Percentiles rank a stretch among this genome's conserved stretches.
These are phyloP conservation scores for Anoura caudifer DNA, from an alignment of 2,113 vertebrate genomes.

Conservation along the genomic window DNA sequence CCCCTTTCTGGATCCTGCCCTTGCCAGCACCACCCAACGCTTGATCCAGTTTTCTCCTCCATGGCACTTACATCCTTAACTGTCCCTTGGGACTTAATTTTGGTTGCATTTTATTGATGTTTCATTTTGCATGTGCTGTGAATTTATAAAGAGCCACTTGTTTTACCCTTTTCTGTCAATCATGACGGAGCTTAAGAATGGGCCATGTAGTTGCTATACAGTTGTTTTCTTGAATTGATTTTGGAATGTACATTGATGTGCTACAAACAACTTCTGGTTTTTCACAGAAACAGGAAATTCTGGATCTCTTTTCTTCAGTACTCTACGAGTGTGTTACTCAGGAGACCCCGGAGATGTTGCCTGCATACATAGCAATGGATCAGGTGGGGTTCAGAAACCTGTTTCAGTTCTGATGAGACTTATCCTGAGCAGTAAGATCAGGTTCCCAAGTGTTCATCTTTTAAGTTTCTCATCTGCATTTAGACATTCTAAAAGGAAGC, in stretches of 20 bases:
- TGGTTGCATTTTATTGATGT: neutral
- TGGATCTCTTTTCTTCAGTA: constrained; percentile 93
- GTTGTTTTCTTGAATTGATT: constrained; percentile 27
- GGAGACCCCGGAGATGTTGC: constrained; percentile 97
- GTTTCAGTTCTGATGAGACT: neutral
- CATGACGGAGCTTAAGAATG: neutral
- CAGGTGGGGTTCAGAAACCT: constrained; percentile 85
- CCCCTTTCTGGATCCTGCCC: neutral
- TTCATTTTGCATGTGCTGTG: neutral
- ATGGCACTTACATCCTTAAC: neutral
- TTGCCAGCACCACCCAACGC: neutral
- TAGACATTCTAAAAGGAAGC: neutral
- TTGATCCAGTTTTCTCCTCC: neutral
- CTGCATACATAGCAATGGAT: constrained; percentile 95
- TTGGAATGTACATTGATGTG: neutral
- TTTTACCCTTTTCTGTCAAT: neutral
- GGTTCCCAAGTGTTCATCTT: neutral
- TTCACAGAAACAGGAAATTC: constrained; percentile 90
- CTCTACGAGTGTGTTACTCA: constrained; percentile 97
- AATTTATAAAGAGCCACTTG: neutral
- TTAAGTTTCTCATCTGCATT: constrained; percentile 20
- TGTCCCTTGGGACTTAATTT: neutral
- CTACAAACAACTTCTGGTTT: constrained; percentile 25
- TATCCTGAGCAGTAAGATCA: neutral
- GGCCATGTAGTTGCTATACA: neutral